Evolutionary conservation across 2,113 vertebrate species (phyloP), one percentile per base, ranked within the genome.

Genomic region (Rafetus swinhoei): DNA sequence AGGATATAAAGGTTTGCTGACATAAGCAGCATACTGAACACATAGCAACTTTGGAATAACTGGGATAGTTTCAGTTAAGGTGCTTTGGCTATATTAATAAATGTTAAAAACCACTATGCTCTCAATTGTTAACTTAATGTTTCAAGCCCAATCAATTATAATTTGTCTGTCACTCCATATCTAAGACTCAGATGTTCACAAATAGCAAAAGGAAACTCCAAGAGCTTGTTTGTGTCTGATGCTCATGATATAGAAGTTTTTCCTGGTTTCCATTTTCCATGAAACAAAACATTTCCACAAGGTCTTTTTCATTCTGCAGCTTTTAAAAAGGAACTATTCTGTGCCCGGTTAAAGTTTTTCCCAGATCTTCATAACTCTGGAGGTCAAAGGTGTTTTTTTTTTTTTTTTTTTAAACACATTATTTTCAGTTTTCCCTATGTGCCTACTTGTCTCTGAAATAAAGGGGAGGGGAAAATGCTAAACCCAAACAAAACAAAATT

Each of bases 1-100:
- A 97, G 96, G 95, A 81, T 32, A 18, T 59, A 92, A 92, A 95
- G 82, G 94, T 96, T 96, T 97, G 96, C 97, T 97, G 97, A 97
- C 90, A 84, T 22, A 87, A 62, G 79, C 90, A 95, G 87, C 91
- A 88, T 4, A 94, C 81, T 79, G 89, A 97, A 93, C 90, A 88
- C 90, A 95, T 87, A 96, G 94, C 93, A 95, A 92, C 82, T 96
- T 96, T 90, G 86, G n/a, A 95, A 95, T 87, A 95, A 93, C 79
- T 21, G 24, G 85, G 92, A 93, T 32, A 93, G 79, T 95, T 97
- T 89, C 74, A 88, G 86, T 88, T 94, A 92, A 90, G 88, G 65
- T 94, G 90, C 57, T 84, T 89, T 86, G 95, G 96, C 97, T 89
- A 91, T 74, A 96, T 95, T 93, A 97, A 92, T 91, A 87, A 93